phyloP scores from a whole-genome alignment of 2,888 invertebrate species.

The Eudemis profundana region DNA sequence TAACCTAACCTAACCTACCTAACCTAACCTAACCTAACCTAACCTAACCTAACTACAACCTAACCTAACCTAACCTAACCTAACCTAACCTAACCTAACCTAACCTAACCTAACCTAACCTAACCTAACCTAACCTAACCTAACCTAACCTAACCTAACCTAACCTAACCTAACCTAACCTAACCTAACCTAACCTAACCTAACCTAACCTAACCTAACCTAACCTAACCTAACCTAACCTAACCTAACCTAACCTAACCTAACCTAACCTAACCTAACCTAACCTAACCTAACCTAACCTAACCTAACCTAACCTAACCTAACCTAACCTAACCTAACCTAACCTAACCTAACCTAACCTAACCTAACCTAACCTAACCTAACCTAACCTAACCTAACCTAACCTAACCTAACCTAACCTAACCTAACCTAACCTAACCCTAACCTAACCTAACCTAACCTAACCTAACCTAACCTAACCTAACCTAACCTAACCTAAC shows the following conservation, averaged over 20 bases:
- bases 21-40: slow-evolving; percentile 39
- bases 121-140: slow-evolving; percentile 26
- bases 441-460: slow-evolving; percentile 31
- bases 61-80: slow-evolving; percentile 37
- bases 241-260: slow-evolving; percentile 28
- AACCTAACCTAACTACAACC: slow-evolving; percentile 35
- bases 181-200: slow-evolving; percentile 26
- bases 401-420: neutral
- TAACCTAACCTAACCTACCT: slow-evolving; percentile 33
- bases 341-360: slow-evolving; percentile 6
- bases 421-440: slow-evolving; percentile 6
- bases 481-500: slow-evolving; percentile 29
- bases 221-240: slow-evolving; percentile 26
- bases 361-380: slow-evolving; percentile 9
- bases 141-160: slow-evolving; percentile 26
- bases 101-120: slow-evolving; percentile 19
- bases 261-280: slow-evolving; percentile 28
- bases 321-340: slow-evolving; percentile 19
- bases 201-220: slow-evolving; percentile 26
- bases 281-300: slow-evolving; percentile 35
- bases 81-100: slow-evolving; percentile 30
- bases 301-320: slow-evolving; percentile 28
- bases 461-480: slow-evolving; percentile 31
- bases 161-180: slow-evolving; percentile 26
- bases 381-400: neutral